Evolutionary conservation across 2,113 vertebrate species (phyloP), one percentile per base, ranked within the genome.

Genomic region (Tachycineta bicolor): DNA sequence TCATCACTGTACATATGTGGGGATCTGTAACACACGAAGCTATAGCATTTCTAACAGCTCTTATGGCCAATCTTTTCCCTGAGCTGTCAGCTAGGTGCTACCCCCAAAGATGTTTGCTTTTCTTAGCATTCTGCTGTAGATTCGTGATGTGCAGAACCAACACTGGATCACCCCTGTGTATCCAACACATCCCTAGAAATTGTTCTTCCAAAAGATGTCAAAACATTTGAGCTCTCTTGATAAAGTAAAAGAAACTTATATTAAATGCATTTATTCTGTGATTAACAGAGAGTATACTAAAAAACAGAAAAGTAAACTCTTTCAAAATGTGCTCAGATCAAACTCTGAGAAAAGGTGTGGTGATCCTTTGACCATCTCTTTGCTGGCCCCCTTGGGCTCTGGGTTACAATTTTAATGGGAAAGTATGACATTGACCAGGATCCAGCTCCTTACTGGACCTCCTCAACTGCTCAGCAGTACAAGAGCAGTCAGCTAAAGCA

Each of bases 21-120:
- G 74, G 81, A 89, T 91, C 85, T 80, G 58, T 94, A 96, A 95
- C 93, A 89, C 76, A 90, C 28, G 80, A 92, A 92, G 94, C 94
- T 94, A 94, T 91, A 95, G 90, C 95, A 93, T 97, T 97, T 96
- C 96, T 85, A 92, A 93, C 82, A 95, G 93, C 96, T 96, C 89
- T 78, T 93, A 91, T 14, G 94, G 89, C 0, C 65, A 94, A 78
- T 77, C 70, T 88, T 94, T 59, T 63, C 64, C 71, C 75, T 65
- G 60, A 94, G 90, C 93, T 93, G 88, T 83, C 84, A 95, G 67
- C 64, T 94, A 96, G 90, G 90, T 89, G 90, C 70, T 75, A 56
- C 49, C 56, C 69, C 56, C 78, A 82, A 87, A 83, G 55, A 83
- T 0, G 14, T n/a, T 41, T 47, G n/a, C 83, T 84, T 93, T 83